Base-by-base conservation (phyloP, 2,888 invertebrate species). In the Drosophila formosana region DNA sequence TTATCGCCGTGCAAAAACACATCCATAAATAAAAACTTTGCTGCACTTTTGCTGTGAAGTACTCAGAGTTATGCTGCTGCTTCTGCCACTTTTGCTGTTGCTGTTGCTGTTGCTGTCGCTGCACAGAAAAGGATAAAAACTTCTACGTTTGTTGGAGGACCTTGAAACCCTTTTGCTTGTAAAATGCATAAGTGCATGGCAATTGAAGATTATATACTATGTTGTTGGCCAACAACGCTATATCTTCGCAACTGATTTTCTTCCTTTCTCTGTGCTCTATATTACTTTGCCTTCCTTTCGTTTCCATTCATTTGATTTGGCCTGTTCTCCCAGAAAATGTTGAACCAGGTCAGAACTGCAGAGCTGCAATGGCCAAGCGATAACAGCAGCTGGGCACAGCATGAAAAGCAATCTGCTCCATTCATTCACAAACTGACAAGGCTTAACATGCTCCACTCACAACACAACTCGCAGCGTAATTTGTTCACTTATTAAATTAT, bases 1-100 rank as follows among this genome's bases (percentile, higher is more conserved):
- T 80, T 68, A 63, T 68, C 50, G 69, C 45, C 52, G 43, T 68
- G 30, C 55, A 60, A 75, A 75, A 87, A 87, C 85, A 82, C 65
- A 64, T 63, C 67, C 85, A 82, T 82, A 82, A 82, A 82, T 82
- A 78, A 75, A 71, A 81, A 70, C 41, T 75, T 72, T 63, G 47
- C 51, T 60, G 66, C 72, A 61, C 49, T 72, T 66, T 39, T n/a
- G 39, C 39, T 69, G 49, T 51, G 13, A 26, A 53, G 53, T 50
- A 34, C 32, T 34, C 61, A 72, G 37, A 64, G 64, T 57, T 50
- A 47, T 26, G 25, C 13, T 46, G 0, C 8, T 30, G 30, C 30
- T 30, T 4, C 30, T 30, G 30, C 30, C 30, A 30, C 30, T 30
- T 30, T 0, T 25, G 39, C 49, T 41, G 25, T n/a, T 25, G 23